A percentile compares a stretch with the other conserved stretches of the same genome.
Evolutionary conservation across 2,888 invertebrate genomes (phyloP).

Genomic region (Kryphioiulus occultus): DNA sequence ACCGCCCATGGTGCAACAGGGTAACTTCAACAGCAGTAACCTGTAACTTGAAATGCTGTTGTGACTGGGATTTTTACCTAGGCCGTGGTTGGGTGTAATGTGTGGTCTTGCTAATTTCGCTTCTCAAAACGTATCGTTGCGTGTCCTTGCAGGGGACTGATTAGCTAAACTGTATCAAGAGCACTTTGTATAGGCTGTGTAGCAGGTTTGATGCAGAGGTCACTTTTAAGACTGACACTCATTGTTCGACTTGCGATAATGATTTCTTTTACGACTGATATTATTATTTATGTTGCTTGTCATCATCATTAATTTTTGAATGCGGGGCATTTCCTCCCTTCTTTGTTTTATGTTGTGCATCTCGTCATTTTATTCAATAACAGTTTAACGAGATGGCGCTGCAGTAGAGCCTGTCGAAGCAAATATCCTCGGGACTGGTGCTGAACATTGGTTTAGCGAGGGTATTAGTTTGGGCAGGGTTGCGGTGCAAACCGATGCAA

Average conservation of each 20-base stretch:
- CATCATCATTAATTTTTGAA: not conserved
- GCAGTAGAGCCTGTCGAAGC: no score
- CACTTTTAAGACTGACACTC: not conserved
- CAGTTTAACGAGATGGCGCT: no score
- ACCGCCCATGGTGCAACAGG: slow-evolving; percentile 31
- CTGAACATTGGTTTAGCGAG: no score
- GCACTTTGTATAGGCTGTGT: not conserved
- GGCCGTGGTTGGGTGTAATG: not conserved
- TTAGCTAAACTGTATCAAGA: not conserved
- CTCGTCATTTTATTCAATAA: not conserved
- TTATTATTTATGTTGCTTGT: slow-evolving; percentile 1
- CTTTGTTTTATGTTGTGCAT: not conserved
- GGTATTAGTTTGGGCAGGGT: no score
- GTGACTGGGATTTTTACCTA: not conserved
- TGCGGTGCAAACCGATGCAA: no score
- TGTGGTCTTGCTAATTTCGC: not conserved
- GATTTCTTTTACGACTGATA: not conserved
- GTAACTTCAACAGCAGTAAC: slow-evolving; percentile 3
- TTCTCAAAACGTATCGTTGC: not conserved
- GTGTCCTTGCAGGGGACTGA: not conserved
- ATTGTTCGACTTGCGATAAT: not conserved
- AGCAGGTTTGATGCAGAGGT: not conserved
- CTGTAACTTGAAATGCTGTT: not conserved
- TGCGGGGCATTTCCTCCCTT: slow-evolving; percentile 6
- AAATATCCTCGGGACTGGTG: no score